Base-by-base conservation (phyloP, 2,888 invertebrate species). In the Alviniconcha strummeri region DNA sequence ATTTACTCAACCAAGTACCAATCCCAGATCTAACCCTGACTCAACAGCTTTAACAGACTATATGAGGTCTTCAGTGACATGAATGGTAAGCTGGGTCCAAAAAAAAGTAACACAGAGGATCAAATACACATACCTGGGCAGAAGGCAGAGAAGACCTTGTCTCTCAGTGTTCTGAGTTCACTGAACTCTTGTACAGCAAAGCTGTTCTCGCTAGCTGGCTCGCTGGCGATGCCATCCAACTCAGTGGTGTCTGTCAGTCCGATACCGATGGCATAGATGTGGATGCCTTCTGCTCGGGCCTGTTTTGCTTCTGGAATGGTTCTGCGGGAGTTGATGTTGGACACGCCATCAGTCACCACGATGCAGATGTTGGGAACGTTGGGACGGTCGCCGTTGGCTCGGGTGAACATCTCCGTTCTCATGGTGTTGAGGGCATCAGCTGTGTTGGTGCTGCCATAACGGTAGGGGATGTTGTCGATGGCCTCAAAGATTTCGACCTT, bases 261-360 rank as follows among this genome's bases (percentile, higher is more conserved):
- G 76, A 91, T 89, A 81, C 90, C 91, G 83, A 91, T 89, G 81
- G 88, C 89, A 81, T 90, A 91, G 84, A 90, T 87, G 80, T 88
- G 87, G 74, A 90, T 87, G 8, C 88, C 89, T 9, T 81, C 83
- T 72, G 84, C 84, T 75, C 90, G 86, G 7, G 91, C 87, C 56
- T 82, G 60, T 67, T 87, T 87, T 1, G 92, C 92, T 77, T 91
- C 89, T 5, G 90, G 88, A 36, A 91, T 84, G 0, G 91, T 91
- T 56, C 86, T 80, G 69, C 89, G 83, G 7, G 88, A 83, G 84
- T 91, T 91, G 83, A 93, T 91, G 83, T 92, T 92, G 13, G 92
- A 92, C 9, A 92, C 89, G 84, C 92, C 92, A 83, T 93, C 92
- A 54, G 92, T 91, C 69, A 93, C 86, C 56, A 92, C 88, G 69